Conservation (phyloP, 2,113 vertebrate species). For the Leptosomus discolor region DNA sequence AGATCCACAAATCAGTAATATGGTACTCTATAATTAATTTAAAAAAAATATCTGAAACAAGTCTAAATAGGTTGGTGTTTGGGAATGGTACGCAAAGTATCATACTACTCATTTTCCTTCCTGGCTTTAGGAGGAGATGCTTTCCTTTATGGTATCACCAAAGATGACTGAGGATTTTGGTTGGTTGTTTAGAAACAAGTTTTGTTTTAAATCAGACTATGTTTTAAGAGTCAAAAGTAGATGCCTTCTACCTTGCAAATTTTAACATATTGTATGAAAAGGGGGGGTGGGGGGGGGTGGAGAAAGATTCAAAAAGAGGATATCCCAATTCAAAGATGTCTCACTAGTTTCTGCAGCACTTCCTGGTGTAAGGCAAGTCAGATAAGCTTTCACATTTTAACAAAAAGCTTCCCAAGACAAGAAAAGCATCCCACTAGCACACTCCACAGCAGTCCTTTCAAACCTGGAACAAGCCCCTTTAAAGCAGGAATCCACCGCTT, state of each 20-base stretch:
- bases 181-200: not conserved
- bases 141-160: not conserved
- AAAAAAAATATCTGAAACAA: not conserved
- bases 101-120: not conserved
- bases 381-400: not conserved
- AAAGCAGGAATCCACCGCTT: not conserved
- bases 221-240: not conserved
- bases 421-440: not conserved
- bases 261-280: not conserved
- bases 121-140: not conserved
- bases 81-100: not conserved
- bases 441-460: not conserved
- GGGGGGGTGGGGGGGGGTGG: too few relatives aligned
- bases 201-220: not conserved
- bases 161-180: not conserved
- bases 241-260: not conserved
- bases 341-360: not conserved
- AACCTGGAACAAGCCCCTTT: not conserved
- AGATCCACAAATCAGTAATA: not conserved
- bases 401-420: not conserved
- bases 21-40: not conserved
- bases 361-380: not conserved
- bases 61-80: not conserved
- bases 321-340: not conserved
- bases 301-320: not conserved